These are phyloP conservation scores for Petroica traversi DNA, from an alignment of 2,113 vertebrate genomes.

Conservation along the genomic window DNA sequence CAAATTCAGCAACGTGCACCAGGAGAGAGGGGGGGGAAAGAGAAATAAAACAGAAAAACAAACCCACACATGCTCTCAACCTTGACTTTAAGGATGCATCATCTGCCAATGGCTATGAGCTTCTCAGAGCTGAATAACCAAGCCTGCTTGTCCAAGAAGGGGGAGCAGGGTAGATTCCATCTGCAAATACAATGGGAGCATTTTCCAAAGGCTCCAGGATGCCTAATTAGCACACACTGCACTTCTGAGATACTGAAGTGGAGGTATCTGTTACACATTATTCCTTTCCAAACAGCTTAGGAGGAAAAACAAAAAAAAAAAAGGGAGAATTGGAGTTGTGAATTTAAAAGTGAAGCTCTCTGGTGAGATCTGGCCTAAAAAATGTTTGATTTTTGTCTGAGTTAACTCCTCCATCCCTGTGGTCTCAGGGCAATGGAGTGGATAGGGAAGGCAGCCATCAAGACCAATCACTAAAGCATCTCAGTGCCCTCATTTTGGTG, in stretches of 20 bases:
- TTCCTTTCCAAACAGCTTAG: not conserved
- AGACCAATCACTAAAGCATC: not conserved
- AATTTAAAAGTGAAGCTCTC: not conserved
- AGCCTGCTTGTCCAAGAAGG: not conserved
- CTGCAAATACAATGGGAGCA: not conserved
- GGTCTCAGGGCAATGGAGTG: not conserved
- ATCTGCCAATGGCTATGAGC: not conserved
- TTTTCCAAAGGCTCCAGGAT: constrained; percentile 26
- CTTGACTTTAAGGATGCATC: not conserved
- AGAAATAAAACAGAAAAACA: not conserved
- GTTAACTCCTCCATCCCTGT: not conserved
- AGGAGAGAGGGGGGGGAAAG: not conserved
- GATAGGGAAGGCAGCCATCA: not conserved
- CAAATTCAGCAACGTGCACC: constrained; percentile 18
- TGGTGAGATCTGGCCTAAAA: constrained; percentile 8
- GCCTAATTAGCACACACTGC: constrained; percentile 20
- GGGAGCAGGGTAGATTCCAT: not conserved
- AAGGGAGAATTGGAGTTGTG: not conserved
- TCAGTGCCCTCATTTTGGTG: not conserved
- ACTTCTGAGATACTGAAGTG: not conserved
- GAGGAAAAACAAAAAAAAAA: fast-evolving
- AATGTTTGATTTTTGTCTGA: not conserved
- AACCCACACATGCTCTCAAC: not conserved
- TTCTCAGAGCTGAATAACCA: not conserved
- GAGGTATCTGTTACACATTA: not conserved